Percentiles rank a stretch among this genome's conserved stretches.
These are phyloP conservation scores for Meriones unguiculatus DNA, from an alignment of 2,113 vertebrate genomes.

Conservation along the genomic window DNA sequence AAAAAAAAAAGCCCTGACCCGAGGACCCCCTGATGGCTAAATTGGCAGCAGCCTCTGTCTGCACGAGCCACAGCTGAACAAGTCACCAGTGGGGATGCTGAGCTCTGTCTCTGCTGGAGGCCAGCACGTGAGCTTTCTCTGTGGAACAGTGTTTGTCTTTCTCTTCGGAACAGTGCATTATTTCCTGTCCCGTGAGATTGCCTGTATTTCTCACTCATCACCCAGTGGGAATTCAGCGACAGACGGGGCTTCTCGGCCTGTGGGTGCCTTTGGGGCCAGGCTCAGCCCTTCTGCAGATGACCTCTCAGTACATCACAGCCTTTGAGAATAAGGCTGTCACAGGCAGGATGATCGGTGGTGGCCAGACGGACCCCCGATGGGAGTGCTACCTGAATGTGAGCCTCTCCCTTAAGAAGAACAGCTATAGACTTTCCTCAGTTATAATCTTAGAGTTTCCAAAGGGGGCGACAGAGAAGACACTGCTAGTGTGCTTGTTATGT, in stretches of 20 bases:
- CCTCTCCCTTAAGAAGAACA: neutral
- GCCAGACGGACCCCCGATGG: neutral
- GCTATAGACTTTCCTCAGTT: neutral
- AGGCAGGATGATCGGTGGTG: neutral
- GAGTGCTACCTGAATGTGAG: neutral
- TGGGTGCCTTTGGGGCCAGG: neutral
- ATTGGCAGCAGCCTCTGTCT: slow-evolving; percentile 67
- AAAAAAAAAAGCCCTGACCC: slow-evolving; percentile 32
- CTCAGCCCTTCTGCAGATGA: neutral
- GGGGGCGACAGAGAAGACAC: neutral
- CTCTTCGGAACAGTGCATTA: neutral
- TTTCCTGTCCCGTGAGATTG: slow-evolving; percentile 52
- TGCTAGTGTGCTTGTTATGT: neutral
- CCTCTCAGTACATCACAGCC: neutral
- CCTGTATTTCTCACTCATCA: slow-evolving; percentile 24
- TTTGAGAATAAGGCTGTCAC: neutral
- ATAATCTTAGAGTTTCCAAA: neutral
- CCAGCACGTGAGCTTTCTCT: neutral
- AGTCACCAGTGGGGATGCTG: slow-evolving; percentile 51
- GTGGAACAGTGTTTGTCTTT: too few species aligned
- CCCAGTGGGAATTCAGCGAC: slow-evolving; percentile 59
- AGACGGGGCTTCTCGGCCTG: neutral
- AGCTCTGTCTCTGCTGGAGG: slow-evolving; percentile 44
- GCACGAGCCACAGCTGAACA: slow-evolving; percentile 28
- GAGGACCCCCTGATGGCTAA: slow-evolving; percentile 55